A percentile compares a stretch with the other conserved stretches of the same genome.
Conservation (phyloP, 2,113 vertebrate species). For the Taurulus bubalis region DNA sequence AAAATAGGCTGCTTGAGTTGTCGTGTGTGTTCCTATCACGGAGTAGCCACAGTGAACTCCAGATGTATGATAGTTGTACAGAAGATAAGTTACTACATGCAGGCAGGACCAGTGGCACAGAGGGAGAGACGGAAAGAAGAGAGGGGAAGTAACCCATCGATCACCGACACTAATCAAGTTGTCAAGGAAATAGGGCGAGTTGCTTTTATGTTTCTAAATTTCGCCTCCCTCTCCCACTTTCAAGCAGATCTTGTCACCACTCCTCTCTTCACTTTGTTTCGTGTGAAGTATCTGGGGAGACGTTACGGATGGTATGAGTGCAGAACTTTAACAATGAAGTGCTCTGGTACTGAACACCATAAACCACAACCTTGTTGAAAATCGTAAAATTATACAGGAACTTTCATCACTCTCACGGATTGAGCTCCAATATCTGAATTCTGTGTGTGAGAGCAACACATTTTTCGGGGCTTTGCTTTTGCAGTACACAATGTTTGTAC, state of each 20-base stretch:
- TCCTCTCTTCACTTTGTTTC: slow-evolving; percentile 7
- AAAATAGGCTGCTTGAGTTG: neutral
- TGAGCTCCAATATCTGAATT: neutral
- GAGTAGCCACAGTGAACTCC: slow-evolving; percentile 5
- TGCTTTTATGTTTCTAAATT: slow-evolving; percentile 48
- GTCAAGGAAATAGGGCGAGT: slow-evolving; percentile 59
- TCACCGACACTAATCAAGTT: slow-evolving; percentile 56
- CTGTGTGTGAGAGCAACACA: neutral
- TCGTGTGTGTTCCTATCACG: neutral
- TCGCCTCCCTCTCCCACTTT: slow-evolving; percentile 21
- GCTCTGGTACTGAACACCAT: neutral
- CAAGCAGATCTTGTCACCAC: neutral
- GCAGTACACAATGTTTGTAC: neutral
- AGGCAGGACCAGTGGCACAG: slow-evolving; percentile 27
- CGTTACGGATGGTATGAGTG: neutral
- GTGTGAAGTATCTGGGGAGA: slow-evolving; percentile 14
- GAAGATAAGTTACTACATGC: slow-evolving; percentile 30
- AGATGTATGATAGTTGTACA: slow-evolving; percentile 22
- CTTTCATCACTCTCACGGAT: neutral
- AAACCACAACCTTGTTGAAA: neutral
- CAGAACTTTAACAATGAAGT: neutral
- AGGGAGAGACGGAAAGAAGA: slow-evolving; percentile 84
- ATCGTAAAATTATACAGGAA: neutral
- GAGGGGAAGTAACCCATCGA: slow-evolving; percentile 79
- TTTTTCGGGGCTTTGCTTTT: neutral